Evolutionary conservation across 2,888 invertebrate genomes (phyloP).

Genomic region (Cheilosia pagana): DNA sequence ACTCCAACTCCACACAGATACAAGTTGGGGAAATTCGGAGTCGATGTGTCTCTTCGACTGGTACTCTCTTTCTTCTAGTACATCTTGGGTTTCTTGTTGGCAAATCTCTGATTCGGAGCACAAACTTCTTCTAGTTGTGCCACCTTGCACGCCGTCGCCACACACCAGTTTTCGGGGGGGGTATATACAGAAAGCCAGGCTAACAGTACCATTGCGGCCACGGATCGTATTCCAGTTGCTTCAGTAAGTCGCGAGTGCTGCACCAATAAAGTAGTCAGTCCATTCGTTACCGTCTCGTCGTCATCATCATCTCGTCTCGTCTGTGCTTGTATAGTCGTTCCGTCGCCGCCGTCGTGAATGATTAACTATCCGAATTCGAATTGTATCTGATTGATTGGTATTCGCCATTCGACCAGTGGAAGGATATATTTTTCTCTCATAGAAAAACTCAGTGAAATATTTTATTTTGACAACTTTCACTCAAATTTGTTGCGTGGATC

Average conservation of each 20-base stretch:
- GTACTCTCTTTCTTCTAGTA: conserved; percentile 35
- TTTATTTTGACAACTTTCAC: conserved; percentile 44
- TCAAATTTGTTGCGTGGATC: conserved; percentile 21
- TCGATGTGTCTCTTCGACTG: conserved; percentile 30
- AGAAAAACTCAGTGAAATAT: conserved; percentile 32
- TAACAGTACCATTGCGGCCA: conserved; percentile 74
- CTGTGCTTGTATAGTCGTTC: conserved; percentile 1
- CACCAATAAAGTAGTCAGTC: conserved; percentile 67
- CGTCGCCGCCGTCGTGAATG: conserved; percentile 14
- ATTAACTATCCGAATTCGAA: conserved; percentile 5
- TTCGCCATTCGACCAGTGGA: conserved; percentile 5
- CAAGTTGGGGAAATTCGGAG: conserved; percentile 4
- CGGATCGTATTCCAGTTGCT: conserved; percentile 69
- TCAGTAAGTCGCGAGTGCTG: conserved; percentile 74
- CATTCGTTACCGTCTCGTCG: conserved; percentile 41
- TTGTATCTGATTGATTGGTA: conserved; percentile 32
- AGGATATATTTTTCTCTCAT: conserved; percentile 39
- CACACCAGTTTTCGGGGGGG: conserved; percentile 38
- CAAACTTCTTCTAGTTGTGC: conserved; percentile 61
- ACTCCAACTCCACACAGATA: neutral
- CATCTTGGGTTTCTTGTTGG: conserved; percentile 22
- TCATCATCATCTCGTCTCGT: conserved; percentile 23
- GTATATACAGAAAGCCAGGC: conserved; percentile 62
- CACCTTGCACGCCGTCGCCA: conserved; percentile 42
- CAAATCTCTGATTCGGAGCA: conserved; percentile 43